These are phyloP conservation scores for Hyposoter dolosus DNA, from an alignment of 2,888 invertebrate species.

Conservation along the genomic window DNA sequence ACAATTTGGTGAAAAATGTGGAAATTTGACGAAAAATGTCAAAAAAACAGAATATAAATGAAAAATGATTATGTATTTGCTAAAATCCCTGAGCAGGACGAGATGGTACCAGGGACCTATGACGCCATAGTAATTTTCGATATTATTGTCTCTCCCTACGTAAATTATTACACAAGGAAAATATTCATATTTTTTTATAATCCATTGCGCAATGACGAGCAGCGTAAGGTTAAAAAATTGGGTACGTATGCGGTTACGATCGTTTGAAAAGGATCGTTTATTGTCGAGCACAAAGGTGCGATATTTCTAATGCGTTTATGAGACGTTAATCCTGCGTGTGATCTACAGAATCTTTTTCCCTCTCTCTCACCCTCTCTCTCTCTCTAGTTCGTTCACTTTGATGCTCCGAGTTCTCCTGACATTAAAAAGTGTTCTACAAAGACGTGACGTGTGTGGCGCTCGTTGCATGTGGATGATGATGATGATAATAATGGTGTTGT, in stretches of 20 bases:
- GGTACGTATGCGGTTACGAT: background rate
- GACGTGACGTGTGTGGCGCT: constrained; percentile 53
- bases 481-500: constrained; percentile 63
- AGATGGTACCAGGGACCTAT: too few relatives aligned
- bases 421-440: constrained; percentile 70
- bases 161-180: background rate
- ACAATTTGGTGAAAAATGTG: too few relatives aligned
- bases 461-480: constrained; percentile 69
- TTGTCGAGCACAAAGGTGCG: constrained; percentile 45
- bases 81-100: too few relatives aligned
- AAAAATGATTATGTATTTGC: too few relatives aligned
- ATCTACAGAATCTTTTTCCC: constrained; percentile 27
- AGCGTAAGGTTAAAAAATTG: constrained; percentile 1
- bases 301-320: constrained; percentile 45
- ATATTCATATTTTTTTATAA: background rate
- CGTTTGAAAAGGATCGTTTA: constrained; percentile 16
- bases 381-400: background rate
- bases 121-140: too few relatives aligned
- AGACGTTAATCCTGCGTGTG: constrained; percentile 36
- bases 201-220: background rate
- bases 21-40: too few relatives aligned
- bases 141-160: background rate
- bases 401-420: constrained; percentile 69
- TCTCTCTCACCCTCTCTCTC: background rate
- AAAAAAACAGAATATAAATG: too few relatives aligned